Base-by-base conservation (phyloP, 92 coral and sea anemone species). In the Actinostola sp. region DNA sequence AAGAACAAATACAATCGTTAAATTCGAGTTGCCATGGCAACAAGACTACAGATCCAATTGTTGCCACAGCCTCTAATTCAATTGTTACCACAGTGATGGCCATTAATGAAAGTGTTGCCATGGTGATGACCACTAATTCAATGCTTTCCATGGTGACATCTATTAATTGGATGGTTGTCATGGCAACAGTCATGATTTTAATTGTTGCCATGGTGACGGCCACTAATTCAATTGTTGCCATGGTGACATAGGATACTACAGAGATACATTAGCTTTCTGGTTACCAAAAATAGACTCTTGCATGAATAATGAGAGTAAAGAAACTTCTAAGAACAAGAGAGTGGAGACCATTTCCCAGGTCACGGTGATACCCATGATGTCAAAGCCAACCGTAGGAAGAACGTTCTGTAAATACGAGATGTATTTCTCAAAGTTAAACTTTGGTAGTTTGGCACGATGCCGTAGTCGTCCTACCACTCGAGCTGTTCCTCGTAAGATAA, bases 261-360 rank as follows among this genome's bases (percentile, higher is more conserved):
- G 71, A 16, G 78, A 26, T 15, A 90, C 97, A 6, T 93, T 80
- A 9, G 93, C 93, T 8, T 78, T 70, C 46, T 87, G 84, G 35
- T 80, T 89, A 0, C 97, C 97, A 76, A 92, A 92, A 66, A 92
- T 92, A 13, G 97, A 89, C 82, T 92, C 97, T 58, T 92, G 97
- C 27, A 92, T 92, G 43, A 92, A 92, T 17, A 92, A 82, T 0
- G 97, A 84, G 1, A 92, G 67, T 31, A 92, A 72, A 1, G 97
- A 91, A 24, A 91, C 88, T 76, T 88, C 91, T 3, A 91, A 72
- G 63, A 91, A 91, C 14, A 91, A 55, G 62, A 89, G 43, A 1
- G 97, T 79, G 13, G 97, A 89, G 15, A 92, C 97, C 95, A 88
- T 92, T 60, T 92, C 86, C 97, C 97, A 92, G 5, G 97, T 73